Conservation (phyloP, 2,113 vertebrate species). For the Malurus elegans region DNA sequence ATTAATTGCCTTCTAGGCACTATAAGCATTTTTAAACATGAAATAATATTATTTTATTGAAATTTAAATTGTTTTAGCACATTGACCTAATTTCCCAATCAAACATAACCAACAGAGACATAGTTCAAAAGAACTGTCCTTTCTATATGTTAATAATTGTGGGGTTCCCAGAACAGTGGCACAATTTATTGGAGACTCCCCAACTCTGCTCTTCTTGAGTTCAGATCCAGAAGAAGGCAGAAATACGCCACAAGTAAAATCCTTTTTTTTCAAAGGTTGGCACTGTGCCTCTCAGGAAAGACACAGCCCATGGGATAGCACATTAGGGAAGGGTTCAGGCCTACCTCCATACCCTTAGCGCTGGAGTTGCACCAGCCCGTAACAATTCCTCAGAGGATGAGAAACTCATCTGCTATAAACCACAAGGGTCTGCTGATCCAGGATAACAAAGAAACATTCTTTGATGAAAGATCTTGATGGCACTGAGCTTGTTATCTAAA, state of each 20-base stretch:
- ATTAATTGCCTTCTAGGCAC: neutral
- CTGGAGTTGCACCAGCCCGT: neutral
- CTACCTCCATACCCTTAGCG: neutral
- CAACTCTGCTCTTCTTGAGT: neutral
- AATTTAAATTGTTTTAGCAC: neutral
- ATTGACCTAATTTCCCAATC: neutral
- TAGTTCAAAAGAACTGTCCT: neutral
- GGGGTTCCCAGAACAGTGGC: neutral
- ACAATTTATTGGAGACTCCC: neutral
- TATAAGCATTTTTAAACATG: neutral
- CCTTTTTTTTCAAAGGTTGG: neutral
- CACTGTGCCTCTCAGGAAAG: neutral
- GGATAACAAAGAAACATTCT: neutral
- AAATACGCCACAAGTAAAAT: neutral
- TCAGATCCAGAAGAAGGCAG: neutral
- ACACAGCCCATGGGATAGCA: neutral
- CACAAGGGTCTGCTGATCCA: neutral
- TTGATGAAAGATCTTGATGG: neutral
- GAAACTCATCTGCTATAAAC: neutral
- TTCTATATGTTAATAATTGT: neutral
- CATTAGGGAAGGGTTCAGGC: neutral
- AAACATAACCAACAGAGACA: neutral
- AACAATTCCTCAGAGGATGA: neutral
- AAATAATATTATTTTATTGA: neutral
- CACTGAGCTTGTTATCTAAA: neutral